phyloP scores from a whole-genome alignment of 2,888 invertebrate genomes.

The Limenitis camilla region DNA sequence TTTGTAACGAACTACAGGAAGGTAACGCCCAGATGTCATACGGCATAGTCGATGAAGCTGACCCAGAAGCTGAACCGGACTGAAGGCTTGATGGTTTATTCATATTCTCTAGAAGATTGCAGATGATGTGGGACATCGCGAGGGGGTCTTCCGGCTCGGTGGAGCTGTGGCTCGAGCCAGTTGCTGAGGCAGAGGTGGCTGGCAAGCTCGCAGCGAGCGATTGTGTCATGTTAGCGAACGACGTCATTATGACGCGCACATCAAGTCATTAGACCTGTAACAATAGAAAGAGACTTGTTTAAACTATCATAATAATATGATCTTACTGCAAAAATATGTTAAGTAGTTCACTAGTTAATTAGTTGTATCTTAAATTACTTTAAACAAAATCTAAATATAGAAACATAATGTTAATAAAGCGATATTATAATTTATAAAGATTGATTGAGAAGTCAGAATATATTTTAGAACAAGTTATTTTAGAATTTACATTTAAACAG shows the following conservation, averaged over 20 bases:
- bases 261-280: slow-evolving; percentile 64
- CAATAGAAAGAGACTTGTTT: slow-evolving; percentile 32
- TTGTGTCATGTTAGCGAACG: slow-evolving; percentile 61
- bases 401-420: too few relatives aligned
- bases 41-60: slow-evolving; percentile 55
- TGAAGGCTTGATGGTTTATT: slow-evolving; percentile 57
- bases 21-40: slow-evolving; percentile 62
- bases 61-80: slow-evolving; percentile 39
- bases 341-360: too few relatives aligned
- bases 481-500: too few relatives aligned
- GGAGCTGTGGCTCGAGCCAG: slow-evolving; percentile 39
- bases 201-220: slow-evolving; percentile 52
- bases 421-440: too few relatives aligned
- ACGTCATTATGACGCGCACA: slow-evolving; percentile 50
- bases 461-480: too few relatives aligned
- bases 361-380: too few relatives aligned
- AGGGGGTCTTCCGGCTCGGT: slow-evolving; percentile 50
- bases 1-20: slow-evolving; percentile 48
- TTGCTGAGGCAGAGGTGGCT: slow-evolving; percentile 43
- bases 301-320: background rate
- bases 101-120: slow-evolving; percentile 72
- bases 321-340: too few relatives aligned
- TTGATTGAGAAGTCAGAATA: too few relatives aligned
- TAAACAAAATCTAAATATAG: too few relatives aligned
- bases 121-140: slow-evolving; percentile 64